Percentiles rank a stretch among this genome's conserved stretches.
Evolutionary conservation across 23 tunicate species (phyloP).

Genomic region (Oikopleura vanhoeffeni): DNA sequence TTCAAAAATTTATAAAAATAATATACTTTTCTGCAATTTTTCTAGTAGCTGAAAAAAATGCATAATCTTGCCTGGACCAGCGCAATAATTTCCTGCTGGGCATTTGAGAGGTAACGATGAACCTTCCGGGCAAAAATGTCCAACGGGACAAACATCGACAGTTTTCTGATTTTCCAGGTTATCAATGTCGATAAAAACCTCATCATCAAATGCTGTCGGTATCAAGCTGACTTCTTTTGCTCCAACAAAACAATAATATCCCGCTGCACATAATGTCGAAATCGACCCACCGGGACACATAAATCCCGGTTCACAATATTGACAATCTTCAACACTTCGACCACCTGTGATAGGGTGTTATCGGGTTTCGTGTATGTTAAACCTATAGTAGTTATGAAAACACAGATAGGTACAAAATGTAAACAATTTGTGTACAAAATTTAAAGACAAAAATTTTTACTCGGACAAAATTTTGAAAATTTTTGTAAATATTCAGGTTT

Average conservation of each 20-base stretch:
- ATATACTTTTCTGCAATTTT: too few species aligned
- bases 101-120: constrained; percentile 33
- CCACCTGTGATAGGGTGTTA: constrained; percentile 32
- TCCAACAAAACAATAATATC: constrained; percentile 37
- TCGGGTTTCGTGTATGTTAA: too few species aligned
- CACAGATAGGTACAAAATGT: too few species aligned
- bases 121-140: constrained; percentile 56
- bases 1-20: too few species aligned
- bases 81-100: constrained; percentile 44
- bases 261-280: not conserved
- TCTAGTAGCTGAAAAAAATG: too few species aligned
- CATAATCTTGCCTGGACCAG: too few species aligned
- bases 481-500: too few species aligned
- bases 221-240: constrained; percentile 23
- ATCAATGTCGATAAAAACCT: not conserved
- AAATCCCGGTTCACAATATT: constrained; percentile 46
- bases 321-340: constrained; percentile 29
- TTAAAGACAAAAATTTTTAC: too few species aligned
- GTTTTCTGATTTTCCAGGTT: constrained; percentile 29
- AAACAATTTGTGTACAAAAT: too few species aligned
- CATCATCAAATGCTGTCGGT: constrained; percentile 14
- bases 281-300: not conserved
- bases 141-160: constrained; percentile 71
- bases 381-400: too few species aligned
- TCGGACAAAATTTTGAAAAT: too few species aligned